Conservation (phyloP, 1,140 invertebrate genomes). For the Bursaphelenchus mucronatus region DNA sequence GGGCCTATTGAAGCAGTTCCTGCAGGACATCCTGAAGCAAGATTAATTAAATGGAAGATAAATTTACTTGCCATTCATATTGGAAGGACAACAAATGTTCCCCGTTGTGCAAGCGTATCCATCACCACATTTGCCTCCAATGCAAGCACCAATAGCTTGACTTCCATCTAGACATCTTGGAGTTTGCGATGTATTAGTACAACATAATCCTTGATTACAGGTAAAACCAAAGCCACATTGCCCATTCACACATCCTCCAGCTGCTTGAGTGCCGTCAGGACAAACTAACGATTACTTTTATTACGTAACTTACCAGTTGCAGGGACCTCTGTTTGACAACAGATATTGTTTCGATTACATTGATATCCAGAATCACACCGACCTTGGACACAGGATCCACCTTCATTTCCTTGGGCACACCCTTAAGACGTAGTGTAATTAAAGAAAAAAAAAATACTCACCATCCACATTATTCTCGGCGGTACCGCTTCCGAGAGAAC, state of each 20-base stretch:
- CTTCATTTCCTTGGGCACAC: constrained; percentile 10
- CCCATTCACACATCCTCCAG: constrained; percentile 59
- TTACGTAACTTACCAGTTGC: constrained; percentile 6
- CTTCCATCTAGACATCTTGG: constrained; percentile 58
- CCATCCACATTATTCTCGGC: not conserved
- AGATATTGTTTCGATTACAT: constrained; percentile 35
- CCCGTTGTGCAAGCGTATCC: constrained; percentile 56
- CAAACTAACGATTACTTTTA: constrained; percentile 46
- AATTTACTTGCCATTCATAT: constrained; percentile 28
- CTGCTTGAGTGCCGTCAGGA: constrained; percentile 60
- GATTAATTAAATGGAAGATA: constrained; percentile 5
- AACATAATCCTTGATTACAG: constrained; percentile 58
- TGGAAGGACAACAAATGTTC: constrained; percentile 58
- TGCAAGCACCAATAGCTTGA: constrained; percentile 57
- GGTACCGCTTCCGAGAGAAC: not conserved
- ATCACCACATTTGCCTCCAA: constrained; percentile 48
- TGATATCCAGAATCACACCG: constrained; percentile 13
- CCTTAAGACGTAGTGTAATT: constrained; percentile 3
- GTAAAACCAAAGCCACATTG: constrained; percentile 58
- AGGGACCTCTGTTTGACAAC: constrained; percentile 29
- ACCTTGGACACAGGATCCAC: constrained; percentile 9
- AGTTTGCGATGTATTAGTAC: constrained; percentile 54
- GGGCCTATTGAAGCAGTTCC: constrained; percentile 49
- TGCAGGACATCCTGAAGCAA: constrained; percentile 40
- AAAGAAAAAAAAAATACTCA: not conserved